phyloP scores from a whole-genome alignment of 2,888 invertebrate genomes.

The Pegoplata infirma region DNA sequence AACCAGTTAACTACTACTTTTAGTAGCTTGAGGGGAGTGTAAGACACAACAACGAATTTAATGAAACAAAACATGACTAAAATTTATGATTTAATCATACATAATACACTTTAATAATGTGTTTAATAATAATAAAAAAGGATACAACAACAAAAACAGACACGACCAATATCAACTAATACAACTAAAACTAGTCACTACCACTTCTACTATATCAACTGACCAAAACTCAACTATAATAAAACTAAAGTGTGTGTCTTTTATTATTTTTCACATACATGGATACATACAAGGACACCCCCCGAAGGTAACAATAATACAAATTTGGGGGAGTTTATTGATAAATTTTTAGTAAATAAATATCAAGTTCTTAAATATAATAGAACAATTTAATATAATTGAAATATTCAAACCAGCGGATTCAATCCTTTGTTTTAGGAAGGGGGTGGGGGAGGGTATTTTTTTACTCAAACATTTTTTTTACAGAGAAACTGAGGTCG shows the following conservation, averaged over 20 bases:
- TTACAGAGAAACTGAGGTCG: too few species aligned
- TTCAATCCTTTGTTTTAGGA: too few species aligned
- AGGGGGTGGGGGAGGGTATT: too few species aligned
- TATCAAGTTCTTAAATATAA: too few species aligned
- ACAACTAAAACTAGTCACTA: background rate
- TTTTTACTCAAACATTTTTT: too few species aligned
- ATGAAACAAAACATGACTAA: background rate
- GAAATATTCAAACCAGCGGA: too few species aligned
- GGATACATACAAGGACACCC: background rate
- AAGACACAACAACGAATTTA: background rate
- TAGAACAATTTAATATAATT: too few species aligned
- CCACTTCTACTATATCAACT: too few species aligned
- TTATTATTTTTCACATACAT: background rate
- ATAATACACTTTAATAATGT: background rate
- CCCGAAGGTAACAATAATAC: background rate
- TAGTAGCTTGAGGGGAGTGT: too few species aligned
- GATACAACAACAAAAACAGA: background rate
- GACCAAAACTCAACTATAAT: background rate
- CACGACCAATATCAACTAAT: background rate
- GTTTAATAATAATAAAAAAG: background rate
- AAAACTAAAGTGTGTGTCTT: background rate
- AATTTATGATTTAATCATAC: conserved; percentile 32
- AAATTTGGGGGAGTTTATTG: background rate
- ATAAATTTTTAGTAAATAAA: background rate
- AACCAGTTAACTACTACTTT: background rate